These are phyloP conservation scores for Ceratothoa steindachneri DNA, from an alignment of 2,888 invertebrate genomes.

Conservation along the genomic window DNA sequence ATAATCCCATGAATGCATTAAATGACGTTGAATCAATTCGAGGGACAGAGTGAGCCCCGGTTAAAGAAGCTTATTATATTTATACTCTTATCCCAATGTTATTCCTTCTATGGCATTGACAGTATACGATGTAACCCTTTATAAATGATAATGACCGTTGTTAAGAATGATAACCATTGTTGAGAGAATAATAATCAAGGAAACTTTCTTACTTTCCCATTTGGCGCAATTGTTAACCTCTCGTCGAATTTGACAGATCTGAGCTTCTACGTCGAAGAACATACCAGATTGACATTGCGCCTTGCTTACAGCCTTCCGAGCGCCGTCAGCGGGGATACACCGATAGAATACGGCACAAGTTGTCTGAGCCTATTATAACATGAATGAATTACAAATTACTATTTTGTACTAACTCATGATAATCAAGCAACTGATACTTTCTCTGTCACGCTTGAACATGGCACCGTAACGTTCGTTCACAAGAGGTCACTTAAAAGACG, in stretches of 20 bases:
- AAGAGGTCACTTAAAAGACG: too few species aligned
- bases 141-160: too few species aligned
- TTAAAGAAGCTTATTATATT: too few species aligned
- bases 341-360: conserved; percentile 30
- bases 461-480: too few species aligned
- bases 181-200: not conserved
- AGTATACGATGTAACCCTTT: not conserved
- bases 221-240: conserved; percentile 31
- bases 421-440: too few species aligned
- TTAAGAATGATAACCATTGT: not conserved
- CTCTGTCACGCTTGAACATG: too few species aligned
- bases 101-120: not conserved
- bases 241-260: conserved; percentile 28
- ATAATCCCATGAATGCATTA: too few species aligned
- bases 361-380: conserved; percentile 17
- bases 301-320: conserved; percentile 16
- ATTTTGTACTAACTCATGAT: too few species aligned
- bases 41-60: too few species aligned
- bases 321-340: conserved; percentile 23
- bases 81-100: not conserved
- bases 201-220: conserved; percentile 36
- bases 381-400: too few species aligned
- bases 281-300: conserved; percentile 23
- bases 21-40: too few species aligned
- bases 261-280: conserved; percentile 33